Evolutionary conservation across 2,113 vertebrate genomes (phyloP), one percentile per base, ranked within the genome.

Genomic region (Rhegmatorhina hoffmannsi): DNA sequence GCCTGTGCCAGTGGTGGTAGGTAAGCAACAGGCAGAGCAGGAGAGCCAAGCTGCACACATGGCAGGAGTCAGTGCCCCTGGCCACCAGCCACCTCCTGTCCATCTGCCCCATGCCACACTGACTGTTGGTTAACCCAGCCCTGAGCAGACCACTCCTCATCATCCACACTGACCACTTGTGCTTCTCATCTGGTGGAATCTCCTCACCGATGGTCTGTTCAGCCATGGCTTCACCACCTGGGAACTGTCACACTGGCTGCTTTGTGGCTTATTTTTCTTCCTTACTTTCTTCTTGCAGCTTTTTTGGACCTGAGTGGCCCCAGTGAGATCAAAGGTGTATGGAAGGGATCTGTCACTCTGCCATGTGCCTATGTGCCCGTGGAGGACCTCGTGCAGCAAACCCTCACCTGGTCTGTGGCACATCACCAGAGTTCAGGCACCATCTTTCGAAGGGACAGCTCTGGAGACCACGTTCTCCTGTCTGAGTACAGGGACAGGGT

Each of bases 331-430:
- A 23, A 46, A 46, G 97, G 96, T 3, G 17, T 69, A 10, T 98
- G 98, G 98, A 98, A 89, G 88, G 83, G 9, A 4, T 55, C 96
- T 18, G 1, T 86, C 75, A 94, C 31, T 49, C 75, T 98, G 91
- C 97, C 96, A 0, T 98, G 98, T 50, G 13, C 40, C 53, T 98
- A 98, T 13, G 19, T 12, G 20, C 96, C 96, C 12, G 38, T 67
- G 44, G 11, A 94, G 50, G 87, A 77, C 53, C 96, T 97, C 2
- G 40, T 47, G 23, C 90, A 98, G 94, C 28, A 96, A 69, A 81
- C 43, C 1, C 60, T 98, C 15, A 62, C 1, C 8, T 98, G 98
- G 98, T 7, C 63, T 7, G 87, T 95, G 86, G 59, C 19, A 11
- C 88, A 15, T 2, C 92, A 90, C 18, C 83, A 94, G 44, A 40